Percentiles rank a stretch among this genome's conserved stretches.
Evolutionary conservation across 2,113 vertebrate genomes (phyloP).

Genomic region (Perccottus glenii): DNA sequence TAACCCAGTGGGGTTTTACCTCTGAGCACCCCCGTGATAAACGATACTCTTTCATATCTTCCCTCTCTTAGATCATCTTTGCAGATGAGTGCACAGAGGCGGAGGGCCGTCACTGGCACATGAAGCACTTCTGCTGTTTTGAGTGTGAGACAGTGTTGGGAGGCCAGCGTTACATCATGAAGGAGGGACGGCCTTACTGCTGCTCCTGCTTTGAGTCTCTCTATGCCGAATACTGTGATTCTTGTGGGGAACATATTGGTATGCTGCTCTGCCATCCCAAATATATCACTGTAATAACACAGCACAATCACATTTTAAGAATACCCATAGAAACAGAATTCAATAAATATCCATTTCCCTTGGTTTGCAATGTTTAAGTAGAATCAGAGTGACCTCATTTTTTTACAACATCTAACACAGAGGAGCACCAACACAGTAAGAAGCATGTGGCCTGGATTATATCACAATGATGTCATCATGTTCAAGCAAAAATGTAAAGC

Average conservation of each 20-base stretch:
- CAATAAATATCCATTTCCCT: background rate
- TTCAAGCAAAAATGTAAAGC: slow-evolving; percentile 1
- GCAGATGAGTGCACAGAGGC: slow-evolving; percentile 98
- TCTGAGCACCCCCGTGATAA: slow-evolving; percentile 34
- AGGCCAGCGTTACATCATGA: slow-evolving; percentile 99
- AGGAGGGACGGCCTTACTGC: slow-evolving; percentile 96
- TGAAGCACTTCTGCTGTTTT: slow-evolving; percentile 99
- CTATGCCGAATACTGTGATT: slow-evolving; percentile 96
- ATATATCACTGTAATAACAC: slow-evolving; percentile 17
- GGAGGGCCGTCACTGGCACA: slow-evolving; percentile 98
- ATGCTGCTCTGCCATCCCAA: slow-evolving; percentile 44
- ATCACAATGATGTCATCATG: slow-evolving; percentile 19
- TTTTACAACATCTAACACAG: slow-evolving; percentile 12
- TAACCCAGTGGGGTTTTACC: slow-evolving; percentile 34
- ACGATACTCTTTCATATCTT: slow-evolving; percentile 37
- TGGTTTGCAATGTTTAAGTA: too few relatives aligned
- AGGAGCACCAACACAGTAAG: background rate
- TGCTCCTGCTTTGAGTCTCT: slow-evolving; percentile 97
- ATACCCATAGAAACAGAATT: background rate
- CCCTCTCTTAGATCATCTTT: slow-evolving; percentile 89
- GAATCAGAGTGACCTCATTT: slow-evolving; percentile 37
- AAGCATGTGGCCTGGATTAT: slow-evolving; percentile 24
- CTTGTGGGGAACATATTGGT: slow-evolving; percentile 98
- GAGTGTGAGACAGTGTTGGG: slow-evolving; percentile 95
- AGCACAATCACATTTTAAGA: slow-evolving; percentile 13